Percentiles rank a stretch among this genome's conserved stretches.
Evolutionary conservation across 1,140 invertebrate species (phyloP).

Genomic region (Papilio machaon): DNA sequence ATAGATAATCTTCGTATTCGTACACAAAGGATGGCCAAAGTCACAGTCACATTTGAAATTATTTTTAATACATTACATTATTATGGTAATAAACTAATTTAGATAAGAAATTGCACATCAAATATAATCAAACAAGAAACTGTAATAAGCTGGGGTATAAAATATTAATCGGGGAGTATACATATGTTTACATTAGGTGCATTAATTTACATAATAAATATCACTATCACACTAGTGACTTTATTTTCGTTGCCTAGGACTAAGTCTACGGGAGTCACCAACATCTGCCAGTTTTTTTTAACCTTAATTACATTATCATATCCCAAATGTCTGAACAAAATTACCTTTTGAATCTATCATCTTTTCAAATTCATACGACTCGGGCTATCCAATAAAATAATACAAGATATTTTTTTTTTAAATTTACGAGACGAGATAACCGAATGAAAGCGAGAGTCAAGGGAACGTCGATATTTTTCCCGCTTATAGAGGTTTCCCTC

Average conservation of each 20-base stretch:
- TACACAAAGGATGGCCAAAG: neutral
- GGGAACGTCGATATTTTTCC: too few relatives aligned
- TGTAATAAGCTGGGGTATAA: neutral
- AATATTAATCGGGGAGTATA: neutral
- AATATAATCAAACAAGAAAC: neutral
- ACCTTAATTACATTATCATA: neutral
- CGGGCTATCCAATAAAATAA: too few relatives aligned
- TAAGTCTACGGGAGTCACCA: neutral
- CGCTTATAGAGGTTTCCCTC: too few relatives aligned
- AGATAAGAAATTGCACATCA: neutral
- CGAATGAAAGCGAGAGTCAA: too few relatives aligned
- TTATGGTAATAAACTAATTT: slow-evolving; percentile 21
- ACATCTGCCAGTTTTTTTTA: neutral
- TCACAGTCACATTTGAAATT: neutral
- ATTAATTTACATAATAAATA: neutral
- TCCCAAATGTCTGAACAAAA: too few relatives aligned
- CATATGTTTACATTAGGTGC: neutral
- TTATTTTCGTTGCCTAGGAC: neutral
- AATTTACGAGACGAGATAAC: too few relatives aligned
- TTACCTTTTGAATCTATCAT: too few relatives aligned
- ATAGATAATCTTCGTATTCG: too few relatives aligned
- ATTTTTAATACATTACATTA: neutral
- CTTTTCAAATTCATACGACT: too few relatives aligned
- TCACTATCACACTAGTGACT: neutral
- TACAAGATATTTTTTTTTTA: too few relatives aligned